Conservation (phyloP, 2,888 invertebrate genomes). For the Lasioglossum marginatum region DNA sequence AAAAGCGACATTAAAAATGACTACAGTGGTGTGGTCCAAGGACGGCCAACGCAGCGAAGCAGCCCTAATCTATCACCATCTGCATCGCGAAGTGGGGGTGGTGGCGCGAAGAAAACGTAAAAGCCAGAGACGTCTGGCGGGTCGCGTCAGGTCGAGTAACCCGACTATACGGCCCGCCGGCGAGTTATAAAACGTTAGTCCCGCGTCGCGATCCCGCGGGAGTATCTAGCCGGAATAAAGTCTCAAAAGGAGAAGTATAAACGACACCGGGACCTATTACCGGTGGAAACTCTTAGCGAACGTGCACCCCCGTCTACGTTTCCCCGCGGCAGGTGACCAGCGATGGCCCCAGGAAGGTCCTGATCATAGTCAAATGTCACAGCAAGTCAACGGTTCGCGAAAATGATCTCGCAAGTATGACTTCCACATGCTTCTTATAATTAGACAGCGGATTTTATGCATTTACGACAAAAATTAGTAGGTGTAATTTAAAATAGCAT, state of each 20-base stretch:
- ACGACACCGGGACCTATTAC: conserved; percentile 59
- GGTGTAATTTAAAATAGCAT: too few relatives aligned
- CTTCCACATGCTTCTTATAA: too few relatives aligned
- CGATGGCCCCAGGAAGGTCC: neutral
- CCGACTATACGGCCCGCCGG: conserved; percentile 63
- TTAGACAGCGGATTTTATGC: too few relatives aligned
- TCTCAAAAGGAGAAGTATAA: conserved; percentile 62
- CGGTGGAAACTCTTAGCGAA: conserved; percentile 18
- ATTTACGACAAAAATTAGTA: too few relatives aligned
- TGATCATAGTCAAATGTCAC: neutral
- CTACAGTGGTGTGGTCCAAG: neutral
- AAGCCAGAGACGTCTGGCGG: conserved; percentile 29
- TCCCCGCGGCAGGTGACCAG: neutral
- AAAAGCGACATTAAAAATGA: neutral
- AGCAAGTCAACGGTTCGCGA: too few relatives aligned
- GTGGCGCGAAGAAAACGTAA: conserved; percentile 25
- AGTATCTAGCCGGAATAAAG: conserved; percentile 71
- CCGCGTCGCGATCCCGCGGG: conserved; percentile 65
- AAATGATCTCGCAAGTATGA: too few relatives aligned
- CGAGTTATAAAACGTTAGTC: conserved; percentile 74
- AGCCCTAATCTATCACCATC: conserved; percentile 67
- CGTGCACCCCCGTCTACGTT: neutral
- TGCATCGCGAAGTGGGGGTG: conserved; percentile 53
- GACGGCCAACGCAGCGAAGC: neutral
- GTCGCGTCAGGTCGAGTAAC: conserved; percentile 51